Percentiles rank a stretch among this genome's conserved stretches.
phyloP scores from a whole-genome alignment of 2,113 vertebrate genomes.

The Serilophus lunatus region DNA sequence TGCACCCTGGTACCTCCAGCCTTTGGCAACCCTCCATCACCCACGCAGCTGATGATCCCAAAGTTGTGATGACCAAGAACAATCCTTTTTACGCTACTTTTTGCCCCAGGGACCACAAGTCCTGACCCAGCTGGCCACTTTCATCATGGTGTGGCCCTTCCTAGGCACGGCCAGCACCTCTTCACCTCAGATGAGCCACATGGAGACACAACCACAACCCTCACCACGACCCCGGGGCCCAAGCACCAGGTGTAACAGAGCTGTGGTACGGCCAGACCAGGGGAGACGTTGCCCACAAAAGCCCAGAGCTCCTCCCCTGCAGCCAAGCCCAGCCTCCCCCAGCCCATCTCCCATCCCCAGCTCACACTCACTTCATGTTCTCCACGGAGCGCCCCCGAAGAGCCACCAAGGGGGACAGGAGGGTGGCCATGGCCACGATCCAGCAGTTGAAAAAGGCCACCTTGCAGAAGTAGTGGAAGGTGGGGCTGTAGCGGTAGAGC shows the following conservation, averaged over 20 bases:
- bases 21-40: neutral
- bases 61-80: accelerated
- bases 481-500: neutral
- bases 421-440: neutral
- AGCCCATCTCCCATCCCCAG: neutral
- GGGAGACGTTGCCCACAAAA: neutral
- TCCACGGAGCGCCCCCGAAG: conserved; percentile 72
- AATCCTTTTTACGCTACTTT: neutral
- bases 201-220: neutral
- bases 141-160: accelerated
- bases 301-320: neutral
- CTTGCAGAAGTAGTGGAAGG: conserved; percentile 20
- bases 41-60: neutral
- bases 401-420: neutral
- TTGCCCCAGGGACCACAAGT: too few species aligned
- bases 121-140: neutral
- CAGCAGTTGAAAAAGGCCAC: conserved; percentile 48
- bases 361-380: conserved; percentile 76
- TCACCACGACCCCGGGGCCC: neutral
- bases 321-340: neutral
- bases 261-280: neutral
- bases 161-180: neutral
- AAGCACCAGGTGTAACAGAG: accelerated
- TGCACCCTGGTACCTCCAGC: neutral
- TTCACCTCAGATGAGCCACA: neutral